phyloP scores from a whole-genome alignment of 2,888 invertebrate genomes.

The Leptopilina myrica region DNA sequence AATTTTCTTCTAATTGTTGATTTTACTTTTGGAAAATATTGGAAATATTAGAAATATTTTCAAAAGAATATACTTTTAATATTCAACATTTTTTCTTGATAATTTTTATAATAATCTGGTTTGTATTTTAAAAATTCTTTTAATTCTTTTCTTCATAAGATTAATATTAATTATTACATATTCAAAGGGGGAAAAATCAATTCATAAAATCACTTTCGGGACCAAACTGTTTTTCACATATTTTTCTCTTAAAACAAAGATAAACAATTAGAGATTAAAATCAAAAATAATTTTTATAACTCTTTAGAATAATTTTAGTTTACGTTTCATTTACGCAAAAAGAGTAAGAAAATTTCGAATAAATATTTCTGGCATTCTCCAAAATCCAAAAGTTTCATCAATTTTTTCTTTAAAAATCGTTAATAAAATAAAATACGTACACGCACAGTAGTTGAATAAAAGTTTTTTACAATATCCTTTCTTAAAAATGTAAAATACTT shows the following conservation, averaged over 20 bases:
- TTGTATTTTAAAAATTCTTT: too few relatives aligned
- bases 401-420: neutral
- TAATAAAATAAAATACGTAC: neutral
- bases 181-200: neutral
- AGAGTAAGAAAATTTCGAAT: too few relatives aligned
- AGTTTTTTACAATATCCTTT: neutral
- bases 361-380: neutral
- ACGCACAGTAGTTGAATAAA: neutral
- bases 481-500: neutral
- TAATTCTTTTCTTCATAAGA: too few relatives aligned
- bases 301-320: too few relatives aligned
- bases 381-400: neutral
- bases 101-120: neutral
- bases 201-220: neutral
- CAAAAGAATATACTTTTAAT: neutral
- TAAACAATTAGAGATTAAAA: neutral
- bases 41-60: neutral
- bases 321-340: too few relatives aligned
- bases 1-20: neutral
- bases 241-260: neutral
- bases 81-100: neutral
- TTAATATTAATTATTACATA: too few relatives aligned
- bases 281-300: neutral
- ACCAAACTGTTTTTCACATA: neutral
- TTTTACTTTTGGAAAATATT: slow-evolving; percentile 19